Percentiles rank a stretch among this genome's conserved stretches.
Conservation (phyloP, 1,140 invertebrate genomes). For the Centruroides vittatus region DNA sequence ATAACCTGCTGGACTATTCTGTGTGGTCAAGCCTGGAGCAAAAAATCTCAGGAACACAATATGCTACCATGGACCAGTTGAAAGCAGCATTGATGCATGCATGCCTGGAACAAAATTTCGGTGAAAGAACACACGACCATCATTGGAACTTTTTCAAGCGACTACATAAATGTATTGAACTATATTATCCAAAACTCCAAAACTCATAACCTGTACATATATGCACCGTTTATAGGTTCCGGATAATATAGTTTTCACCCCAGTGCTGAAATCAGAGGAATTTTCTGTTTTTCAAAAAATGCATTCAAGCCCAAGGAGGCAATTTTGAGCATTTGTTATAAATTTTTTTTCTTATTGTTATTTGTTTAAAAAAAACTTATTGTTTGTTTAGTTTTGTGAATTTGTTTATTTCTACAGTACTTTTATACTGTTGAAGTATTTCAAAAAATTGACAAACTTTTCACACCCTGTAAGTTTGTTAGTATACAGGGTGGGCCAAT, state of each 20-base stretch:
- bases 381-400: background rate
- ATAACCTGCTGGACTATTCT: background rate
- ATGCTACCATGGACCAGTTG: background rate
- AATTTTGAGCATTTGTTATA: background rate
- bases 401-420: background rate
- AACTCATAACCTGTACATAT: no score
- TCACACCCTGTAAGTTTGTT: no score
- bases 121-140: background rate
- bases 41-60: background rate
- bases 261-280: no score
- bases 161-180: background rate
- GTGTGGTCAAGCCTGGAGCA: background rate
- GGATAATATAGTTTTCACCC: no score
- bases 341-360: background rate
- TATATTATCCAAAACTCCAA: no score
- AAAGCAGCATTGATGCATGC: background rate
- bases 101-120: background rate
- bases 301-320: background rate
- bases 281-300: no score
- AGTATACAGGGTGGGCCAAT: no score
- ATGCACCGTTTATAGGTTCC: no score
- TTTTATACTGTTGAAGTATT: background rate
- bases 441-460: background rate
- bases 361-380: background rate
- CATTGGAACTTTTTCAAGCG: background rate